Percentiles rank a stretch among this genome's conserved stretches.
phyloP scores from a whole-genome alignment of 2,888 invertebrate species.

The Bursaphelenchus okinawaensis region DNA sequence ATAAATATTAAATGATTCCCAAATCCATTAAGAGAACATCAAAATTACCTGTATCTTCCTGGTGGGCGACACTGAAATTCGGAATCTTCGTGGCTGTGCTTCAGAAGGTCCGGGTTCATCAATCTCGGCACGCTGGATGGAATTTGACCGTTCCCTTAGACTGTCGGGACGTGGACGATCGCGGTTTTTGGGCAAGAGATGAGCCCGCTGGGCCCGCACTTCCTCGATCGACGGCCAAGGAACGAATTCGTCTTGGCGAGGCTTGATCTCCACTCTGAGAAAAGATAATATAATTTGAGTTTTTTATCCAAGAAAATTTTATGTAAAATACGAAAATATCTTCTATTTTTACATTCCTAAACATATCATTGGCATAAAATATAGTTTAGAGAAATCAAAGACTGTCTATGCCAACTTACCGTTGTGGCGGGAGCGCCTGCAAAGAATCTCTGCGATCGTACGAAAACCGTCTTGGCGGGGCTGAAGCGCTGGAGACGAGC shows the following conservation, averaged over 20 bases:
- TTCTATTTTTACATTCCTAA: too few relatives aligned
- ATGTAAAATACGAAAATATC: too few relatives aligned
- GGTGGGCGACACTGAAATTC: conserved; percentile 54
- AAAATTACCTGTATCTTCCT: conserved; percentile 26
- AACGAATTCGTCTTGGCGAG: conserved; percentile 41
- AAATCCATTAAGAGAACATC: background rate
- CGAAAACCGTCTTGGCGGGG: conserved; percentile 3
- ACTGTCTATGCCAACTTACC: too few relatives aligned
- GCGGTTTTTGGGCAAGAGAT: conserved; percentile 12
- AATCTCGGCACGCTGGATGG: conserved; percentile 3
- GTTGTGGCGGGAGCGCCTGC: conserved; percentile 14
- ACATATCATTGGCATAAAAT: too few relatives aligned
- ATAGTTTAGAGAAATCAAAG: too few relatives aligned
- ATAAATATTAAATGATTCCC: too few relatives aligned
- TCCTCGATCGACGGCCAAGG: conserved; percentile 56
- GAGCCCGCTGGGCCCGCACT: conserved; percentile 28
- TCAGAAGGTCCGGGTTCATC: conserved; percentile 3
- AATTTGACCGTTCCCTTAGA: background rate
- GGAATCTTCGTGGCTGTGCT: conserved; percentile 36
- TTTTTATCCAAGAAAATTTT: too few relatives aligned
- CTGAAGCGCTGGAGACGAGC: conserved; percentile 4
- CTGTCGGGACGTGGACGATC: background rate
- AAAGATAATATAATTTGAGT: too few relatives aligned
- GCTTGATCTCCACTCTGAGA: conserved; percentile 26
- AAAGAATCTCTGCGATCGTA: background rate